Conservation (phyloP, 2,888 invertebrate species). For the Timema podura region DNA sequence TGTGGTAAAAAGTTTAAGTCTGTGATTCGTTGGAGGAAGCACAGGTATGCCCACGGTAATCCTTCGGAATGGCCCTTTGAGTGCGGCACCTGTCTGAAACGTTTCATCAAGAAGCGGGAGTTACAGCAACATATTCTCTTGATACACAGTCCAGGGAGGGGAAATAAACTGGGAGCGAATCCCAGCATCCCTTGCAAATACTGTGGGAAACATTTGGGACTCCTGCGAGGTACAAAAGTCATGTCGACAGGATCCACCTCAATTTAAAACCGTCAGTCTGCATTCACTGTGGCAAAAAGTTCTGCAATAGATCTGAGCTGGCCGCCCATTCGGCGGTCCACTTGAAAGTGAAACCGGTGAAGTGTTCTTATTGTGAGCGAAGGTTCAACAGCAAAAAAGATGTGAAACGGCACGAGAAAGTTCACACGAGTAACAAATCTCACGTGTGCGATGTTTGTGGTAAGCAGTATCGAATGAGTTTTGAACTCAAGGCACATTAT, state of each 20-base stretch:
- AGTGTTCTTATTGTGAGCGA: not conserved
- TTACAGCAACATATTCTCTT: too few species aligned
- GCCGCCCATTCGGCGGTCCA: not conserved
- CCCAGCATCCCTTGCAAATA: not conserved
- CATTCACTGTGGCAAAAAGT: not conserved
- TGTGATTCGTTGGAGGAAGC: not conserved
- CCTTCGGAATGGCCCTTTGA: not conserved
- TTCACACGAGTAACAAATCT: not conserved
- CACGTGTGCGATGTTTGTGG: not conserved
- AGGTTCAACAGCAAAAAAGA: not conserved
- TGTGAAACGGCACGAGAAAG: not conserved
- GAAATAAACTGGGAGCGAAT: too few species aligned
- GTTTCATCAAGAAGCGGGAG: too few species aligned
- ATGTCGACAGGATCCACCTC: constrained; percentile 3
- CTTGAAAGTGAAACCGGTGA: not conserved
- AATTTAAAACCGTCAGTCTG: not conserved
- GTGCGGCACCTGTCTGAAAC: too few species aligned
- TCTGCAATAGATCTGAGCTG: not conserved
- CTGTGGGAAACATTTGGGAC: not conserved
- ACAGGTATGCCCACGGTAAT: not conserved
- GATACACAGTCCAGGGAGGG: too few species aligned
- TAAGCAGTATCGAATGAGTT: not conserved
- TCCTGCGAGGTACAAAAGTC: not conserved
- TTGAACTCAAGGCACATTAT: not conserved
- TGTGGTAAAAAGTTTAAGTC: constrained; percentile 4